Percentiles rank a stretch among this genome's conserved stretches.
phyloP scores from a whole-genome alignment of 2,888 invertebrate species.

The Sturmia bella region DNA sequence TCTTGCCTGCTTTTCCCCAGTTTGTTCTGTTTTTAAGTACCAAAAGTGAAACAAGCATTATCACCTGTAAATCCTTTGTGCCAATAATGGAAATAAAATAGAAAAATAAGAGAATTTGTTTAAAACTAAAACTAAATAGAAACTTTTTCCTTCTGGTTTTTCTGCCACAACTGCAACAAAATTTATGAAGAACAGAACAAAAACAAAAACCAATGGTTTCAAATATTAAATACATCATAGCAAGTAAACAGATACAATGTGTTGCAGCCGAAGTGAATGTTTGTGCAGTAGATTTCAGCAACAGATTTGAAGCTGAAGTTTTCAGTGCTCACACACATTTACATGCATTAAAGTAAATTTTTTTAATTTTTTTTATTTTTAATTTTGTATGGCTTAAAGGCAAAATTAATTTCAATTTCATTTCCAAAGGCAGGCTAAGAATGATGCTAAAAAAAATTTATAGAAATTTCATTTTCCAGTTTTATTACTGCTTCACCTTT shows the following conservation, averaged over 20 bases:
- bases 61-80: slow-evolving; percentile 80
- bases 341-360: no score
- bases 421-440: no score
- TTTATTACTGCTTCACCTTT: no score
- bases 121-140: slow-evolving; percentile 32
- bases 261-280: background rate
- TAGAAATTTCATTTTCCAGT: no score
- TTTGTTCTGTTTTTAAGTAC: slow-evolving; percentile 9
- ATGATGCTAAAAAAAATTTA: no score
- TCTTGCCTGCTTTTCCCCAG: background rate
- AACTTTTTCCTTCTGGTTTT: slow-evolving; percentile 50
- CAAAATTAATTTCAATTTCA: no score
- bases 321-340: no score
- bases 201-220: slow-evolving; percentile 7
- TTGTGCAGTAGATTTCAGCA: slow-evolving; percentile 25
- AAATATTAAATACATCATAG: slow-evolving; percentile 37
- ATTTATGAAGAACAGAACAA: background rate
- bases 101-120: slow-evolving; percentile 45
- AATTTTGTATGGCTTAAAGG: no score
- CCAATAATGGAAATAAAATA: slow-evolving; percentile 72
- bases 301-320: slow-evolving; percentile 29
- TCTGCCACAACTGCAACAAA: slow-evolving; percentile 18
- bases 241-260: slow-evolving; percentile 2
- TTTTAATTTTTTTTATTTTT: slow-evolving; percentile 1
- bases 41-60: slow-evolving; percentile 72